Conservation (phyloP, 2,797 vertebrate genomes). For the Acanthornis magna region DNA sequence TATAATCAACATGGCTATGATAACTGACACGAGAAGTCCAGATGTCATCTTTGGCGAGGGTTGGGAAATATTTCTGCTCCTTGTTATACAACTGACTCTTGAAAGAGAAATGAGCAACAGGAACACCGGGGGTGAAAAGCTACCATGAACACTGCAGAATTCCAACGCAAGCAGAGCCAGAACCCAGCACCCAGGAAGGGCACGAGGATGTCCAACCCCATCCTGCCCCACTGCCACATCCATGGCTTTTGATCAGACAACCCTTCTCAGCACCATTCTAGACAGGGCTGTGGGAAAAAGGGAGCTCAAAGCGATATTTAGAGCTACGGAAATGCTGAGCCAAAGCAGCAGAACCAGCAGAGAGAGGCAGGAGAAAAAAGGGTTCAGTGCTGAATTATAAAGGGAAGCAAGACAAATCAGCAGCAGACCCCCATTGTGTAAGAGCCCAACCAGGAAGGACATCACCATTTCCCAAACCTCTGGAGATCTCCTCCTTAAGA, state of each 20-base stretch:
- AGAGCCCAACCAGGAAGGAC: not conserved
- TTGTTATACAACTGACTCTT: not conserved
- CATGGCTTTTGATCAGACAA: not conserved
- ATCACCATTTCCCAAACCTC: not conserved
- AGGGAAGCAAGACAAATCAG: not conserved
- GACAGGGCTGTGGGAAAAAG: accelerated
- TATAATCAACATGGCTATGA: constrained; percentile 50
- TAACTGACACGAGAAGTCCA: constrained; percentile 52
- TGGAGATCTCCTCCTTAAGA: not conserved
- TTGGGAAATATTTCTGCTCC: not conserved
- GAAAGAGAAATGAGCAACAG: not conserved
- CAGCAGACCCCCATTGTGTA: not conserved
- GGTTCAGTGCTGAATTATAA: not conserved
- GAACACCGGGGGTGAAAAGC: not conserved
- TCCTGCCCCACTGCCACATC: not conserved
- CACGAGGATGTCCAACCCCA: accelerated
- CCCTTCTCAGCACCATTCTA: not conserved
- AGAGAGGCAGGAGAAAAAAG: not conserved
- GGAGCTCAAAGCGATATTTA: not conserved
- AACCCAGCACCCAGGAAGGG: not conserved
- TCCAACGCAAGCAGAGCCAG: not conserved
- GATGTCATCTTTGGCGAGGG: constrained; percentile 41
- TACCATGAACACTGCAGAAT: not conserved
- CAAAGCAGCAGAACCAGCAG: not conserved
- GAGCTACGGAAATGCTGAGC: not conserved